Evolutionary conservation across 2,113 vertebrate genomes (phyloP), one percentile per base, ranked within the genome.

Genomic region (Entelurus aequoreus): DNA sequence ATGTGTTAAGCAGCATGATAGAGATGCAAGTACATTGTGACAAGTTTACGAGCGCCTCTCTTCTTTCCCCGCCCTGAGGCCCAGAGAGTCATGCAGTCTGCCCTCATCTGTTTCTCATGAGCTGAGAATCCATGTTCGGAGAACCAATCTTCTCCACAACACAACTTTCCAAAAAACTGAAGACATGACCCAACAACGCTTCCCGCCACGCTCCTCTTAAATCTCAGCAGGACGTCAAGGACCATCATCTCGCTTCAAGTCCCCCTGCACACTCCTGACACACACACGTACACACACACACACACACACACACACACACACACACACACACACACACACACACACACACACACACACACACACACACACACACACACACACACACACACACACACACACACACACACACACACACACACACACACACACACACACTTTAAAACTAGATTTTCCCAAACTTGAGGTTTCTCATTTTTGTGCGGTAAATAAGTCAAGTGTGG

Each of bases 91-190:
- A 66, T 87, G 69, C 69, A 65, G 70, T 76, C 74, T 68, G 67
- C 66, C 67, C 80, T 87, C 85, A 87, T 90, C 86, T 90, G 89
- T 84, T 88, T 87, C 76, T 82, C 83, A 88, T 88, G 79, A 88
- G 72, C 68, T 66, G 56, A 72, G 72, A 54, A 54, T 73, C 46
- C 59, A 62, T 74, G 60, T 80, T 83, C 53, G 60, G 48, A 75
- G 72, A 54, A 75, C 68, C 74, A 54, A 54, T 71, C 61, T 48
- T 58, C 62, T 67, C 53, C 53, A 14, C 63, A 65, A 55, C 65
- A 40, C 14, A 46, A 36, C 56, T 60, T 60, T 66, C 16, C 53
- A 48, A 28, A 21, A 7, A 53, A 1, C 53, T 52, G 38, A 37
- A 51, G 12, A n/a, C 48, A 66, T 51, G 69, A 42, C 54, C 60